phyloP scores from a whole-genome alignment of 2,888 invertebrate genomes.

The Metalampra italica region DNA sequence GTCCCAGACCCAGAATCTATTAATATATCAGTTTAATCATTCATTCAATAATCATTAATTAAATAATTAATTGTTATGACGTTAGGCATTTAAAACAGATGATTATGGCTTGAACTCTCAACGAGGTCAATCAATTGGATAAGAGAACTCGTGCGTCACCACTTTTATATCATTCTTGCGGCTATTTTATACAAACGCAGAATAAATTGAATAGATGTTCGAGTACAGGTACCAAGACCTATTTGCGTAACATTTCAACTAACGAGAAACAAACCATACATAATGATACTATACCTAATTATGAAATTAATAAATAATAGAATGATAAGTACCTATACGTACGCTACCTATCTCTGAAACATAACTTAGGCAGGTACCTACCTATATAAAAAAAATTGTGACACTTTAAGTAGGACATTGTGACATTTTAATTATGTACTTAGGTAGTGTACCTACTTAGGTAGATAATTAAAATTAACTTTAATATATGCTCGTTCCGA shows the following conservation, averaged over 20 bases:
- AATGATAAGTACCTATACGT: too few relatives aligned
- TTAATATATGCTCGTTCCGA: too few relatives aligned
- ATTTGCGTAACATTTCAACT: background rate
- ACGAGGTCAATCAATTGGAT: slow-evolving; percentile 61
- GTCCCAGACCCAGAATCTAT: background rate
- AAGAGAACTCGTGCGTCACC: slow-evolving; percentile 58
- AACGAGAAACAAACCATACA: background rate
- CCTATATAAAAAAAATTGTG: too few relatives aligned
- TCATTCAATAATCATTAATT: background rate
- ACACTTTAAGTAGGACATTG: too few relatives aligned
- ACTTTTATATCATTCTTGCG: slow-evolving; percentile 19
- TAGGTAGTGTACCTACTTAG: too few relatives aligned
- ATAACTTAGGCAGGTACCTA: too few relatives aligned
- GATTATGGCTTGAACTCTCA: slow-evolving; percentile 48
- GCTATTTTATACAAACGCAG: slow-evolving; percentile 7
- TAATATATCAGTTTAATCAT: background rate
- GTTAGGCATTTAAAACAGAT: slow-evolving; percentile 42
- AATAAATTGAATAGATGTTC: slow-evolving; percentile 7
- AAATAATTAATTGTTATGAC: slow-evolving; percentile 15
- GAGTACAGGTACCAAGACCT: too few relatives aligned
- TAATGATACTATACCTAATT: background rate
- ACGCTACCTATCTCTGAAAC: too few relatives aligned
- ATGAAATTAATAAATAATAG: background rate
- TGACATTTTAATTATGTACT: too few relatives aligned
- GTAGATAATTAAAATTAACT: too few relatives aligned